Evolutionary conservation across 2,888 invertebrate species (phyloP), one percentile per base, ranked within the genome.

Genomic region (Ophioninae sp.): DNA sequence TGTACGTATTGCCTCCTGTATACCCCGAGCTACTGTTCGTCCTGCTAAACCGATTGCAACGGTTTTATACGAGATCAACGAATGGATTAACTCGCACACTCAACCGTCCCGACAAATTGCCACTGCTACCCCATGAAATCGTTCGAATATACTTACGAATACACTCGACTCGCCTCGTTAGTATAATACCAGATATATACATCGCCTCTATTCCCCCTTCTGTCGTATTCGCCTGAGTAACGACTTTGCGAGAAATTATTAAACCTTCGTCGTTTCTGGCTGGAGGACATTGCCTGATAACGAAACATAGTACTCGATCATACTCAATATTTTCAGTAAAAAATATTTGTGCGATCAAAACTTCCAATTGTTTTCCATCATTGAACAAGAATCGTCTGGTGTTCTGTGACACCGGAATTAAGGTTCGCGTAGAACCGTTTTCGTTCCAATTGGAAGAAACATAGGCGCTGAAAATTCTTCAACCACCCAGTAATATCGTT

Each of bases 81-180:
- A 82, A 84, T 84, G 81, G 81, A 84, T 84, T 82, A 81, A 84
- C 84, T 82, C 81, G 81, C 73, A 79, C 84, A 79, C 84, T 76
- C 57, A 68, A 30, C 76, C 76, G 81, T 68, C 84, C 82, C 81
- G 84, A 84, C 84, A 84, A 84, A 84, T 84, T 82, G 81, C 84
- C 84, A 76, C 39, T 73, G 84, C 81, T 79, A 57, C 72, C 75
- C 81, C 79, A 82, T 82, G 84, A 82, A 84, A 81, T 76, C 76
- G 76, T 79, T 81, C 57, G 79, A 68, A 68, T 79, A 79, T 79
- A 81, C 83, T 80, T 83, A 61, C 56, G 50, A 72, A 74, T 77
- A 74, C 68, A 56, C 78, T 20, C 65, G 59, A 57, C 72, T 83
- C 69, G 64, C 69, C 68, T 83, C 77, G 81, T 78, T 80, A 81